Conservation (phyloP, 2,113 vertebrate species). For the Nycticryphes semicollaris region DNA sequence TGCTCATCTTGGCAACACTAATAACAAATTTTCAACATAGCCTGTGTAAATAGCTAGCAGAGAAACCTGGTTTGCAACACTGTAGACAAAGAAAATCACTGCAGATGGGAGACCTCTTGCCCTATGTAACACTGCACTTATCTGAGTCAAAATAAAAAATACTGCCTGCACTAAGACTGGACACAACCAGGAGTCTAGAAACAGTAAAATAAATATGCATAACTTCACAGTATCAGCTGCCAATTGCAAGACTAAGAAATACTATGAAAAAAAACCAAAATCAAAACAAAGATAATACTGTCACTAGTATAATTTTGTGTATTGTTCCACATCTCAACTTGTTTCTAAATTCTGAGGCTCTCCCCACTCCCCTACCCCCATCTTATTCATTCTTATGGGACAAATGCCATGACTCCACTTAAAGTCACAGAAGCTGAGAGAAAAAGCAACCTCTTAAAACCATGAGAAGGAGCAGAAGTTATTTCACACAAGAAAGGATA, state of each 20-base stretch:
- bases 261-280: not conserved
- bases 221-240: not conserved
- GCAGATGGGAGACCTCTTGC: fast-evolving
- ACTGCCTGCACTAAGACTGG: not conserved
- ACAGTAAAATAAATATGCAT: not conserved
- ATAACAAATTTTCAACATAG: not conserved
- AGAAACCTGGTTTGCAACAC: not conserved
- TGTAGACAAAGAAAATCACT: not conserved
- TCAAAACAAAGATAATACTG: not conserved
- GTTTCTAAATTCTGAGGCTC: not conserved
- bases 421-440: not conserved
- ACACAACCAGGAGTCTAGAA: not conserved
- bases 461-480: not conserved
- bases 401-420: not conserved
- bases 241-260: not conserved
- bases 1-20: not conserved
- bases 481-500: not conserved
- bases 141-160: not conserved
- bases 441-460: not conserved
- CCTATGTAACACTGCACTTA: not conserved
- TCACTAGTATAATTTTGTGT: not conserved
- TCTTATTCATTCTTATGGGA: not conserved
- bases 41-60: not conserved
- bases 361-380: no score
- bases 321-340: not conserved